A percentile compares a stretch with the other conserved stretches of the same genome.
These are phyloP conservation scores for Erythrocercus mccallii DNA, from an alignment of 2,113 vertebrate genomes.

Conservation along the genomic window DNA sequence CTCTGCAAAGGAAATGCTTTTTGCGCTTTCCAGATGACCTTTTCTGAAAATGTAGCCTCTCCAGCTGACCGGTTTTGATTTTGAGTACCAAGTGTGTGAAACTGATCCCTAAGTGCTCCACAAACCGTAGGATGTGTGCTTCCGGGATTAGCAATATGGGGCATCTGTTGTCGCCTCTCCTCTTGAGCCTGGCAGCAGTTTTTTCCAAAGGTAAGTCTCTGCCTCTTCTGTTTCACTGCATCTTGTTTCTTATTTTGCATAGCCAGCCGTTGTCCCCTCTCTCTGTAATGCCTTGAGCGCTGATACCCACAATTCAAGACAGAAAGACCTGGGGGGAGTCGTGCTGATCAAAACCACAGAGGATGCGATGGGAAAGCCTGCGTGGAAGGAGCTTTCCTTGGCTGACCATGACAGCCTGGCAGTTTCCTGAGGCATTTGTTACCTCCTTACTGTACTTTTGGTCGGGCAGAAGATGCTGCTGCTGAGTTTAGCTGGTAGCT, in stretches of 20 bases:
- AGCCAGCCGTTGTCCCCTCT: not conserved
- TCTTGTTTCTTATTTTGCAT: not conserved
- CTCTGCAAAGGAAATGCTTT: not conserved
- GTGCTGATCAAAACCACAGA: not conserved
- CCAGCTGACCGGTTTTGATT: not conserved
- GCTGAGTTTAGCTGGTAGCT: not conserved
- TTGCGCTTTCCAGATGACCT: not conserved
- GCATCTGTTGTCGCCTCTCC: slow-evolving; percentile 65
- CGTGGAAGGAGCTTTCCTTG: not conserved
- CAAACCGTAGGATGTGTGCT: slow-evolving; percentile 51
- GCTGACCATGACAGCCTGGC: not conserved
- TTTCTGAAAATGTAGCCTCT: slow-evolving; percentile 4
- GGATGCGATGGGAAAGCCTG: not conserved
- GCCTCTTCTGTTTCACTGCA: not conserved
- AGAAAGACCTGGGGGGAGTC: not conserved
- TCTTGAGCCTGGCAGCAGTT: slow-evolving; percentile 74
- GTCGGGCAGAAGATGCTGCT: not conserved
- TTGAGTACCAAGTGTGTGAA: not conserved
- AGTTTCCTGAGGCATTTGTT: not conserved
- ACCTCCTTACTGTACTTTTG: not conserved
- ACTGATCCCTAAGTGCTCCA: not conserved
- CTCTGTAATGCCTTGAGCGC: not conserved
- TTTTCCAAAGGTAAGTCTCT: slow-evolving; percentile 74
- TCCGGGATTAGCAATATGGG: slow-evolving; percentile 65
- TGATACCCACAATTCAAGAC: not conserved